These are phyloP conservation scores for Colletes latitarsis DNA, from an alignment of 1,140 invertebrate genomes.

Conservation along the genomic window DNA sequence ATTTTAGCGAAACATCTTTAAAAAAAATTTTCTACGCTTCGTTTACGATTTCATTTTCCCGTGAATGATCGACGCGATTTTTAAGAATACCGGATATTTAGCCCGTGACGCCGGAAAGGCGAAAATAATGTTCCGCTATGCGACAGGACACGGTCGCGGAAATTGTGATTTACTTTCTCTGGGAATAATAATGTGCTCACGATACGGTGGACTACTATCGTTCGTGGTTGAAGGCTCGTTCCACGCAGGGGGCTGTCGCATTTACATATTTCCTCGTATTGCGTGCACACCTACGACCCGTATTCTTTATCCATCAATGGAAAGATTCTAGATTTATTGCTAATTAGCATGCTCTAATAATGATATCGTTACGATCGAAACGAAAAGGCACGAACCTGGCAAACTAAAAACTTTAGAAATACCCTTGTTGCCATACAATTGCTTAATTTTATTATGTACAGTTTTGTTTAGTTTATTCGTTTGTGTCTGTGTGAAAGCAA, in stretches of 20 bases:
- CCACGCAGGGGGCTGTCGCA: slow-evolving; percentile 28
- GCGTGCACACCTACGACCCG: slow-evolving; percentile 8
- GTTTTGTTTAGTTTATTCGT: too few species aligned
- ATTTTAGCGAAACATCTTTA: too few species aligned
- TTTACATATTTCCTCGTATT: slow-evolving; percentile 56
- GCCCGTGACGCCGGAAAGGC: slow-evolving; percentile 55
- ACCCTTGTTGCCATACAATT: too few species aligned
- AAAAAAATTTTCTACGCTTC: not conserved
- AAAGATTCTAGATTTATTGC: slow-evolving; percentile 22
- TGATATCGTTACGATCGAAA: not conserved
- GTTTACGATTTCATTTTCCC: not conserved
- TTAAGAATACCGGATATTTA: slow-evolving; percentile 48
- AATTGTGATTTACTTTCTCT: slow-evolving; percentile 75
- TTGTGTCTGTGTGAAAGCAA: too few species aligned
- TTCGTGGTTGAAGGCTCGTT: slow-evolving; percentile 37
- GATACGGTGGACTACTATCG: slow-evolving; percentile 61
- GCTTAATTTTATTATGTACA: too few species aligned
- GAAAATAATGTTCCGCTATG: slow-evolving; percentile 67
- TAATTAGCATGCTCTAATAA: not conserved
- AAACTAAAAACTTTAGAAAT: not conserved
- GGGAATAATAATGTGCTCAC: slow-evolving; percentile 63
- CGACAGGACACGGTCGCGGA: slow-evolving; percentile 58
- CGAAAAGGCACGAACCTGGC: not conserved
- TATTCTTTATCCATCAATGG: slow-evolving; percentile 15
- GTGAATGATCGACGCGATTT: not conserved